Evolutionary conservation across 1,140 invertebrate species (phyloP).

Genomic region (Cataglyphis hispanica): DNA sequence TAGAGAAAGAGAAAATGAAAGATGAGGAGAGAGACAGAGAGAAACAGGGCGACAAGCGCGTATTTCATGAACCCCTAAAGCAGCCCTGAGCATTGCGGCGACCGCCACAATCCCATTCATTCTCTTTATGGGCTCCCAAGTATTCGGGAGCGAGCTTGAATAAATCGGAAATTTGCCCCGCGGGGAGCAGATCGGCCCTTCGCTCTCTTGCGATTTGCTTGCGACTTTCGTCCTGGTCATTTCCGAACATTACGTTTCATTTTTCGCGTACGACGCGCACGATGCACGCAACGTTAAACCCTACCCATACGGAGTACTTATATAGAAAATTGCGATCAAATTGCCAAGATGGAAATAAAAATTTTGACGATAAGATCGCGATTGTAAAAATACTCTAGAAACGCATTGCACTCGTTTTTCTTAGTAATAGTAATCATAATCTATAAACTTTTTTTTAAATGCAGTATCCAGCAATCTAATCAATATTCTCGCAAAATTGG

Average conservation of each 20-base stretch:
- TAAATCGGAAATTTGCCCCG: slow-evolving; percentile 83
- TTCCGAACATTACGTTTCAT: slow-evolving; percentile 18
- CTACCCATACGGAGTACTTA: neutral
- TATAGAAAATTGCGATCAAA: neutral
- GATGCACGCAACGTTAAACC: slow-evolving; percentile 54
- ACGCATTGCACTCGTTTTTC: neutral
- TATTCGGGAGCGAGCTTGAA: slow-evolving; percentile 83
- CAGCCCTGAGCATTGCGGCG: slow-evolving; percentile 78
- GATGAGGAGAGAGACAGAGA: slow-evolving; percentile 53
- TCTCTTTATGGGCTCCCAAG: slow-evolving; percentile 84
- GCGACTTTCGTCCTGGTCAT: slow-evolving; percentile 73
- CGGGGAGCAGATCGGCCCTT: slow-evolving; percentile 55
- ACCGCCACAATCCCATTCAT: slow-evolving; percentile 83
- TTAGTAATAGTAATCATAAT: slow-evolving; percentile 6
- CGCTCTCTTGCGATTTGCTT: slow-evolving; percentile 66
- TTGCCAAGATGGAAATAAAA: neutral
- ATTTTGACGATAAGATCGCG: neutral
- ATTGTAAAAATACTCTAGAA: neutral
- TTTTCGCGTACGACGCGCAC: slow-evolving; percentile 13
- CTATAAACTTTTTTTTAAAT: slow-evolving; percentile 1
- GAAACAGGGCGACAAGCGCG: slow-evolving; percentile 71
- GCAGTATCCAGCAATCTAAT: neutral
- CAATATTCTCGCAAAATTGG: slow-evolving; percentile 32
- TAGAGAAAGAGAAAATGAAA: slow-evolving; percentile 40
- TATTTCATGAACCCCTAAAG: slow-evolving; percentile 84